A percentile compares a stretch with the other conserved stretches of the same genome.
phyloP scores from a whole-genome alignment of 2,888 invertebrate species.

The Tenthredo scrophulariae region DNA sequence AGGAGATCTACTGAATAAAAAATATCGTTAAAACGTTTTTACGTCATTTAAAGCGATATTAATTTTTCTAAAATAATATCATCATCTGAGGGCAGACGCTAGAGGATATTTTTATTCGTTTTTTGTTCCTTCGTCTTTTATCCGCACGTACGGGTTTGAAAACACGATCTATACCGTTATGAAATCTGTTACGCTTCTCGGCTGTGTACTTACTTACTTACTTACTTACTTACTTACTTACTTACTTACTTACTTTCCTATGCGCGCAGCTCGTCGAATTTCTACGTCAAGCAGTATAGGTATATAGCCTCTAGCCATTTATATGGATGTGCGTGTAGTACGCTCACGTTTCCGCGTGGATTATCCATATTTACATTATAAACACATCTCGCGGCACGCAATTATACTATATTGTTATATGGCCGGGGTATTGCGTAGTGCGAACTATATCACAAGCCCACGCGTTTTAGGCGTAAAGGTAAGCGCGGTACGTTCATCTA shows the following conservation, averaged over 20 bases:
- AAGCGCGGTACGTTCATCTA: no score
- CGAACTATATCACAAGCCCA: background rate
- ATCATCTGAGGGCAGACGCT: no score
- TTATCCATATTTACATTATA: background rate
- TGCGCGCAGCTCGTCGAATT: background rate
- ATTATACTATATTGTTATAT: background rate
- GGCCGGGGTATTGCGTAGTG: background rate
- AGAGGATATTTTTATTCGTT: background rate
- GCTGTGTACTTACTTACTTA: background rate
- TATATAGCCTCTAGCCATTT: no score
- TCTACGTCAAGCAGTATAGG: background rate
- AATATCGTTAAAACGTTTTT: no score
- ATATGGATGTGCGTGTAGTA: slow-evolving; percentile 1
- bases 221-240: background rate
- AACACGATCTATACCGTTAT: slow-evolving; percentile 33
- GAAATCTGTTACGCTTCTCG: slow-evolving; percentile 44
- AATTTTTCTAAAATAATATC: background rate
- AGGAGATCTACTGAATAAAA: background rate
- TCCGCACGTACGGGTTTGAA: slow-evolving; percentile 9
- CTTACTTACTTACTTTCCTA: slow-evolving; percentile 21
- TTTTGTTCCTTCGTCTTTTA: background rate
- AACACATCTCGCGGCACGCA: background rate
- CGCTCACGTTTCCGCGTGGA: slow-evolving; percentile 20
- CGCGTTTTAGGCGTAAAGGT: no score
- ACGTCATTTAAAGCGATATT: background rate